Percentiles rank a stretch among this genome's conserved stretches.
Evolutionary conservation across 2,113 vertebrate genomes (phyloP).

Genomic region (Serinus canaria): DNA sequence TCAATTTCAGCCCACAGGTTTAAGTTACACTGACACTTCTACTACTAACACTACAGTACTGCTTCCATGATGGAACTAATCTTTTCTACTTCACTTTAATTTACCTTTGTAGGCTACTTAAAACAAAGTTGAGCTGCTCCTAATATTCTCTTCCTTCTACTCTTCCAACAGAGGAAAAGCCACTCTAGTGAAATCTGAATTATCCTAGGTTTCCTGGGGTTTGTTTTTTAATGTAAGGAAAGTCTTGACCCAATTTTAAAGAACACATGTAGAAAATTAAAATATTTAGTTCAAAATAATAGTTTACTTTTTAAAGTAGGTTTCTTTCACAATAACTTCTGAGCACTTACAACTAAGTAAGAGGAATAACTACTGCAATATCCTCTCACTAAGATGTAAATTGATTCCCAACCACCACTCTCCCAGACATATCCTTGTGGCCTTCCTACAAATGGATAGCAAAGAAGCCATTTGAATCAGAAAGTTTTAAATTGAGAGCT

Average conservation of each 20-base stretch:
- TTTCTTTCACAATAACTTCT: not conserved
- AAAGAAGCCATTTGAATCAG: not conserved
- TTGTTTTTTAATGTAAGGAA: not conserved
- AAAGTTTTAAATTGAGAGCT: not conserved
- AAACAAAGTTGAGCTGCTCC: not conserved
- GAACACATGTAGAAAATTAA: not conserved
- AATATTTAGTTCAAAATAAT: not conserved
- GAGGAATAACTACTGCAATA: not conserved
- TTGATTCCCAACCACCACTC: not conserved
- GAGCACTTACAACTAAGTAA: not conserved
- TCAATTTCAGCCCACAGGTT: not conserved
- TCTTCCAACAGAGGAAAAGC: not conserved
- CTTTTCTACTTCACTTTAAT: not conserved
- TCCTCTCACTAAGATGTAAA: not conserved
- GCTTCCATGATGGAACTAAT: not conserved
- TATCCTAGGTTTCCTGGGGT: not conserved
- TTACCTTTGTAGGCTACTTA: not conserved
- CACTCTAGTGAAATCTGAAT: not conserved
- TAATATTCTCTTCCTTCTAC: not conserved
- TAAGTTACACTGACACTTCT: not conserved
- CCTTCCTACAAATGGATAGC: not conserved
- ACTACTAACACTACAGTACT: not conserved
- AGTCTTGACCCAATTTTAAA: not conserved
- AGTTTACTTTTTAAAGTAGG: not conserved
- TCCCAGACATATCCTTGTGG: not conserved